Evolutionary conservation across 1,140 invertebrate genomes (phyloP).

Genomic region (silkworm (Bombyx mori)): ASM3026992v2 NC_085107.1:13408501-13409000

Average conservation of each 20-base stretch:
- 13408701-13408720: conserved; percentile 62
- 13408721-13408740: conserved; percentile 56
- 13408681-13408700: conserved; percentile 66
- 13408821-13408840: conserved; percentile 41
- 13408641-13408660: conserved; percentile 66
- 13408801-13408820: conserved; percentile 11
- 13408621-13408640: conserved; percentile 51
- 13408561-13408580: conserved; percentile 33
- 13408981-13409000: too few species aligned
- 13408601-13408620: conserved; percentile 50
- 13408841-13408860: conserved; percentile 15
- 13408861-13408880: conserved; percentile 26
- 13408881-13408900: conserved; percentile 3
- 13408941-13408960: too few species aligned
- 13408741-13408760: conserved; percentile 55
- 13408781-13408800: conserved; percentile 16
- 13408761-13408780: conserved; percentile 38
- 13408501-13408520: too few species aligned
- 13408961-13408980: too few species aligned
- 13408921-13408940: too few species aligned
- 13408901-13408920: neutral
- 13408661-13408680: conserved; percentile 63
- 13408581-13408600: conserved; percentile 57
- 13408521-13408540: too few species aligned
- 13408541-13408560: neutral